Evolutionary conservation across 2,888 invertebrate species (phyloP).

Genomic region (Apeira syringaria): DNA sequence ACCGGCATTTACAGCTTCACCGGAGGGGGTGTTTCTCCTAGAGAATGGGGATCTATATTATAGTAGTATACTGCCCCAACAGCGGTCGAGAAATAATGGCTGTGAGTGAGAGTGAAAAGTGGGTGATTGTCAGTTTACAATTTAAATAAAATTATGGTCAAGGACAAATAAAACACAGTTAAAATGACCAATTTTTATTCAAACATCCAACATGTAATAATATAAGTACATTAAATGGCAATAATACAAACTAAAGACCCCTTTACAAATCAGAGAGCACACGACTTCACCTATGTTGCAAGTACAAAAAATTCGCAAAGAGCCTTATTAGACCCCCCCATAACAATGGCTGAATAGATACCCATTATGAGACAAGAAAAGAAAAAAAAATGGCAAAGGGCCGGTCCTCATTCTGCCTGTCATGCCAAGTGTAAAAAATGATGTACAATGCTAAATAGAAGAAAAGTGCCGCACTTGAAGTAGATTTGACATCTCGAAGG

Average conservation of each 20-base stretch:
- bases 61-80: too few species aligned
- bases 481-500: slow-evolving; percentile 13
- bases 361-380: slow-evolving; percentile 49
- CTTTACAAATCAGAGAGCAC: slow-evolving; percentile 26
- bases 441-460: slow-evolving; percentile 53
- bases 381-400: slow-evolving; percentile 52
- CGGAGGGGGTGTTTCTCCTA: too few species aligned
- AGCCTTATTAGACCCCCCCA: slow-evolving; percentile 57
- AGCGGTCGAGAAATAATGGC: too few species aligned
- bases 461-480: slow-evolving; percentile 18
- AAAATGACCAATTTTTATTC: background rate
- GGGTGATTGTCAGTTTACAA: too few species aligned
- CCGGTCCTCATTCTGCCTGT: slow-evolving; percentile 53
- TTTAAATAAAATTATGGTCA: too few species aligned
- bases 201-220: slow-evolving; percentile 8
- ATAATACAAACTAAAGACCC: slow-evolving; percentile 11
- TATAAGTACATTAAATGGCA: background rate
- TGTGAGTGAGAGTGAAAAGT: too few species aligned
- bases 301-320: slow-evolving; percentile 55
- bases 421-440: slow-evolving; percentile 59
- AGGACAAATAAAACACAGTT: too few species aligned
- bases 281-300: slow-evolving; percentile 54
- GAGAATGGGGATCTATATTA: too few species aligned
- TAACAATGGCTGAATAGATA: slow-evolving; percentile 60
- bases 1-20: too few species aligned